Evolutionary conservation across 2,888 invertebrate species (phyloP), one percentile per base, ranked within the genome.

Genomic region (Pardosa pseudoannulata): DNA sequence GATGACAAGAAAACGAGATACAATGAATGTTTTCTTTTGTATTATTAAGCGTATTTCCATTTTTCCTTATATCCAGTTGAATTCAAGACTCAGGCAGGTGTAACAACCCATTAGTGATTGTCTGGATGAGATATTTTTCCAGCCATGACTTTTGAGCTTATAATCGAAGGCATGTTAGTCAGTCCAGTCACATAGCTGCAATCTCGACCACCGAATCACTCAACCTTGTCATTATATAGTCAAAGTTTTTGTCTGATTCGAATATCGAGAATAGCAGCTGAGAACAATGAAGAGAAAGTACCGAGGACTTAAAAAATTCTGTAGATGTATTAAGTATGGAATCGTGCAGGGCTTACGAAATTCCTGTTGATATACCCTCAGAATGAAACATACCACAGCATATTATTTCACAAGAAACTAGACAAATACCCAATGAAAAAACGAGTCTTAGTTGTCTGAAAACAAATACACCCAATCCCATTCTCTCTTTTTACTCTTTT

Each of bases 41-140:
- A 27, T 36, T 11, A 32, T 36, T 23, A 68, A 29, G 23, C 36
- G 19, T 29, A 68, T 67, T 80, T 80, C 29, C 39, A 28, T 29
- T 39, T 81, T 81, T 73, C 50, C 29, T 81, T 56, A 74, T 74
- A 68, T 68, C 27, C 32, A 46, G 39, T 50, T 67, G 72, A 67
- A 65, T 67, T 74, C n/a, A 39, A 7, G 64, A 41, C 46, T 46
- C 71, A 46, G n/a, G 31, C 56, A 39, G 62, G 82, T 71, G 75
- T 70, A 64, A 32, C 82, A 64, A 70, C 70, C 75, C 32, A 73
- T 79, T 71, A 79, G 79, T 6, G 73, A 32, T 28, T 80, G 79
- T 72, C 65, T 36, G 31, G 46, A 16, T 29, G 46, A 50, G 46
- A 73, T 28, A 79, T 79, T 41, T 64, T 79, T 79, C 29, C 64